Evolutionary conservation across 2,113 vertebrate species (phyloP), one percentile per base, ranked within the genome.

Genomic region (Edolisoma coerulescens): DNA sequence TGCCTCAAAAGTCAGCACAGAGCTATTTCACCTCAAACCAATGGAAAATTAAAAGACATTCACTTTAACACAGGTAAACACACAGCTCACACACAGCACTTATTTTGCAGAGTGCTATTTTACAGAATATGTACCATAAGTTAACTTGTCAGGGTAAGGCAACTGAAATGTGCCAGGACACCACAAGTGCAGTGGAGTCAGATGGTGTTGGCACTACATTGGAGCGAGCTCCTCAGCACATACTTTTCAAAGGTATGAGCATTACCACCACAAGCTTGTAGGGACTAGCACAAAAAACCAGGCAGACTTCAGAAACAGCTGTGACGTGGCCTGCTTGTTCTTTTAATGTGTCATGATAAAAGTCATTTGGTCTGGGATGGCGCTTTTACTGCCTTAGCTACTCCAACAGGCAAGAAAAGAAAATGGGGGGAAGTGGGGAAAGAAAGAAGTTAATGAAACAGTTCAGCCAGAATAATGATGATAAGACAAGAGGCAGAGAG

Each of bases 231-330:
- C 63, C 76, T 79, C 71, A 45, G 78, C 87, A 63, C 90, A 88
- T 77, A 93, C 35, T 44, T 90, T 93, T 77, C 42, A 33, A 81
- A 94, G 56, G 78, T 76, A 94, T 81, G 76, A 84, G 84, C 60
- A 53, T 85, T 73, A 93, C 73, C 26, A 91, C 52, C 75, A 56
- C 39, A 81, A 94, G 88, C 95, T 86, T 95, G 92, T 88, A 96
- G 47, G 44, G 83, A 96, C 94, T 95, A 95, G 85, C 64, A 93
- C 33, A 54, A 59, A 87, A 92, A 65, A 69, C 0, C 56, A 91
- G 37, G 35, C 67, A 94, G 85, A 50, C 32, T 84, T 88, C 78
- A 93, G 42, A 83, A 93, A 81, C 9, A 90, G 39, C 52, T 92
- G 82, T 86, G 82, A 95, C 12, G 2, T 53, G 60, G 77, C 64